Conservation (phyloP, 2,888 invertebrate genomes). For the Dryadula phaetusa region DNA sequence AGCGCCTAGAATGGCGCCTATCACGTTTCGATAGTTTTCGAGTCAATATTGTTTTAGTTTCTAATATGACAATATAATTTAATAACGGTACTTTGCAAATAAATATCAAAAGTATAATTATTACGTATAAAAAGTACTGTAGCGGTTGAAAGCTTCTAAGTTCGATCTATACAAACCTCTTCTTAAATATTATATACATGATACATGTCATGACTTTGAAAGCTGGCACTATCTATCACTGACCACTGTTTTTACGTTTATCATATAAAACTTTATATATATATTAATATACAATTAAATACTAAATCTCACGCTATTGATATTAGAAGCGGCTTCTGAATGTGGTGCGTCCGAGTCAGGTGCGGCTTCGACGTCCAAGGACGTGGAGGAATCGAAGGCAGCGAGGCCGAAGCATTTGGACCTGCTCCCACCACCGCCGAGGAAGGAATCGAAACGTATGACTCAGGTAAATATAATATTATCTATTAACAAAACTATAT, state of each 20-base stretch:
- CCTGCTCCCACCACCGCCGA: conserved; percentile 78
- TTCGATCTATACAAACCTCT: too few species aligned
- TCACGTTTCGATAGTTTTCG: not conserved
- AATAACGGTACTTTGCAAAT: not conserved
- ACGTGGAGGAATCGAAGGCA: conserved; percentile 52
- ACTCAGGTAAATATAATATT: conserved; percentile 58
- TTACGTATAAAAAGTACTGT: too few species aligned
- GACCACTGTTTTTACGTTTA: not conserved
- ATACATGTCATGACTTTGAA: not conserved
- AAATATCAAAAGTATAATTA: too few species aligned
- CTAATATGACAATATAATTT: not conserved
- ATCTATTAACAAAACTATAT: too few species aligned
- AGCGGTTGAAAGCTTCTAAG: too few species aligned
- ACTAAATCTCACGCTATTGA: conserved; percentile 21
- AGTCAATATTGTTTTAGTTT: not conserved
- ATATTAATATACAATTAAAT: not conserved
- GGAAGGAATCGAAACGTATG: conserved; percentile 66
- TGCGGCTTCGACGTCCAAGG: conserved; percentile 68
- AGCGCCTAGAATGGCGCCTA: not conserved
- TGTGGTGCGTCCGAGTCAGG: conserved; percentile 68
- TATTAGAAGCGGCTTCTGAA: conserved; percentile 61
- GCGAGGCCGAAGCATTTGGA: conserved; percentile 71
- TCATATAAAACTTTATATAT: not conserved
- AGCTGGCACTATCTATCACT: not conserved
- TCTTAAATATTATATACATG: too few species aligned